Evolutionary conservation across 2,113 vertebrate genomes (phyloP).

Genomic region (Oreochromis tanganicae): DNA sequence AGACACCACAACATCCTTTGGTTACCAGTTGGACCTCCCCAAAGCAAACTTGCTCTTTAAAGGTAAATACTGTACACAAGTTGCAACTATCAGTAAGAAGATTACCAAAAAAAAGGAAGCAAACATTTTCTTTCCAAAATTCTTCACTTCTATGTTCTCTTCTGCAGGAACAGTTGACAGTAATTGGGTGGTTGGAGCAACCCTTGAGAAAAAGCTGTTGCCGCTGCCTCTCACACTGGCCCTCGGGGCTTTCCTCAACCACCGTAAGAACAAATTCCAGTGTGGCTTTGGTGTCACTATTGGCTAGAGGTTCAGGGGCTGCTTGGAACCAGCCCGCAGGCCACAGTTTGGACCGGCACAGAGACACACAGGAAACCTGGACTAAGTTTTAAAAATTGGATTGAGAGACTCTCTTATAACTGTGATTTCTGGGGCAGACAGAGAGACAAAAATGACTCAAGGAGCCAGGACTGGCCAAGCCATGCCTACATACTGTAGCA

Average conservation of each 20-base stretch:
- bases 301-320: conserved; percentile 68
- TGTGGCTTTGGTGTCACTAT: conserved; percentile 88
- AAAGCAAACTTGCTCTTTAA: conserved; percentile 89
- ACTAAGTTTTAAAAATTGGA: conserved; percentile 60
- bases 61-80: conserved; percentile 63
- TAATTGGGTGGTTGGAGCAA: conserved; percentile 87
- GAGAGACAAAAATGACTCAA: conserved; percentile 47
- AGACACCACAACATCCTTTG: conserved; percentile 83
- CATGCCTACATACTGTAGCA: conserved; percentile 62
- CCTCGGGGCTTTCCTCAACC: conserved; percentile 87
- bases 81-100: not conserved
- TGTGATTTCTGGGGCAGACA: conserved; percentile 45
- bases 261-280: conserved; percentile 90
- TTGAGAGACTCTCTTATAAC: conserved; percentile 63
- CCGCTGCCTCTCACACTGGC: conserved; percentile 85
- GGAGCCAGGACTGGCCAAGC: conserved; percentile 56
- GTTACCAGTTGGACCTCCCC: conserved; percentile 86
- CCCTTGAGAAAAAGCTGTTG: conserved; percentile 86
- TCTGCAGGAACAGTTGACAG: conserved; percentile 80
- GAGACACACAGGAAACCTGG: conserved; percentile 58
- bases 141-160: not conserved
- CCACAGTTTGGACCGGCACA: conserved; percentile 54
- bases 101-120: not conserved
- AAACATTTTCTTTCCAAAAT: not conserved
- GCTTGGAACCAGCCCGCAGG: conserved; percentile 22